Evolutionary conservation across 2,888 invertebrate genomes (phyloP).

Genomic region (Pterostichus madidus): DNA sequence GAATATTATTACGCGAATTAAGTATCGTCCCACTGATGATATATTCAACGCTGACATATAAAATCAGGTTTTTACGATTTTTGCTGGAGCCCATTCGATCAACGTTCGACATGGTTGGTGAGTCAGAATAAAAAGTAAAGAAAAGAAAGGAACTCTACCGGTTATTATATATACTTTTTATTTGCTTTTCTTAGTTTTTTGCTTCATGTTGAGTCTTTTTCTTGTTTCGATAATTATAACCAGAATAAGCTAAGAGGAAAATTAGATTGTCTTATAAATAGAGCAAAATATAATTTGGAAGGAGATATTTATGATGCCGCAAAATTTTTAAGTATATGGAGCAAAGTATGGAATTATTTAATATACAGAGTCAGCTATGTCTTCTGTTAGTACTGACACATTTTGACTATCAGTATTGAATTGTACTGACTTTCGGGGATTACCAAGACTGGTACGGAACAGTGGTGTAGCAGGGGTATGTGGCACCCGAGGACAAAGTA

Average conservation of each 20-base stretch:
- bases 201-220: neutral
- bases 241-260: slow-evolving; percentile 29
- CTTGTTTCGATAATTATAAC: slow-evolving; percentile 39
- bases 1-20: slow-evolving; percentile 16
- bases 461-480: too few species aligned
- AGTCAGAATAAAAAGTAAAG: slow-evolving; percentile 42
- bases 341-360: too few species aligned
- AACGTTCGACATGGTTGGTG: slow-evolving; percentile 29
- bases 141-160: slow-evolving; percentile 44
- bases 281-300: too few species aligned
- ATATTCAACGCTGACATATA: slow-evolving; percentile 37
- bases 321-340: too few species aligned
- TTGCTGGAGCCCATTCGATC: slow-evolving; percentile 19
- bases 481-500: too few species aligned
- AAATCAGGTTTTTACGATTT: slow-evolving; percentile 41
- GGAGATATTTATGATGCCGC: too few species aligned
- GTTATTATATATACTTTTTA: slow-evolving; percentile 32
- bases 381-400: too few species aligned
- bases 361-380: too few species aligned
- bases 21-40: slow-evolving; percentile 11
- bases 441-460: too few species aligned
- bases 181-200: slow-evolving; percentile 22
- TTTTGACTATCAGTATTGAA: too few species aligned
- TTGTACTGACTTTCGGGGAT: too few species aligned
- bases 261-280: slow-evolving; percentile 32